phyloP scores from a whole-genome alignment of 1,140 invertebrate species.

The Geopemphigus sp. region DNA sequence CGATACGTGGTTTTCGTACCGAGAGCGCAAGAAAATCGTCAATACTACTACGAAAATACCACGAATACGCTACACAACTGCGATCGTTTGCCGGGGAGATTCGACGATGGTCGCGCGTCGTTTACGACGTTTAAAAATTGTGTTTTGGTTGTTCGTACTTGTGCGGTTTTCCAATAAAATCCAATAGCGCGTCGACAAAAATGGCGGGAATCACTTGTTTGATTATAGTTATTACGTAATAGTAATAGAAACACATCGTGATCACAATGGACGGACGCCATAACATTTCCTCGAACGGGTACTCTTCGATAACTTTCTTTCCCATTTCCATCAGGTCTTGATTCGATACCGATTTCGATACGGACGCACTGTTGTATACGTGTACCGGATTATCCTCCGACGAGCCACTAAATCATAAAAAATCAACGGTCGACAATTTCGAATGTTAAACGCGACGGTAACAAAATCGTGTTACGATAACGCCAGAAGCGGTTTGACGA shows the following conservation, averaged over 20 bases:
- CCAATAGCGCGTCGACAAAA: slow-evolving; percentile 64
- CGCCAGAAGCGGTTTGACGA: too few species aligned
- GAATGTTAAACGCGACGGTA: too few species aligned
- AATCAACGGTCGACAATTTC: too few species aligned
- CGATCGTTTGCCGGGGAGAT: too few species aligned
- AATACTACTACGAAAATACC: too few species aligned
- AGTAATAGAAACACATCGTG: slow-evolving; percentile 56
- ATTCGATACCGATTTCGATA: slow-evolving; percentile 90
- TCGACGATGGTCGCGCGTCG: too few species aligned
- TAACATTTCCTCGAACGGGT: slow-evolving; percentile 67
- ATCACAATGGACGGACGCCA: slow-evolving; percentile 66
- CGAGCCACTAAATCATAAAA: background rate
- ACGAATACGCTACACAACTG: too few species aligned
- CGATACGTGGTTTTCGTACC: too few species aligned
- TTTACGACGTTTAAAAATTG: too few species aligned
- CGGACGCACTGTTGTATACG: slow-evolving; percentile 91
- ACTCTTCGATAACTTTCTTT: slow-evolving; percentile 69
- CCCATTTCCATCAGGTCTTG: slow-evolving; percentile 67
- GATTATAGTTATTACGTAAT: slow-evolving; percentile 55
- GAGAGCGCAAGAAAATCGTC: too few species aligned
- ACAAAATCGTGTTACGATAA: too few species aligned
- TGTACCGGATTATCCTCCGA: slow-evolving; percentile 47
- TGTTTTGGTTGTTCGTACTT: slow-evolving; percentile 57
- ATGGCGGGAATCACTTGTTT: slow-evolving; percentile 63
- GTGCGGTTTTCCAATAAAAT: slow-evolving; percentile 63